Percentiles rank a stretch among this genome's conserved stretches.
Conservation (phyloP, 2,888 invertebrate species). For the Coenonympha arcania region DNA sequence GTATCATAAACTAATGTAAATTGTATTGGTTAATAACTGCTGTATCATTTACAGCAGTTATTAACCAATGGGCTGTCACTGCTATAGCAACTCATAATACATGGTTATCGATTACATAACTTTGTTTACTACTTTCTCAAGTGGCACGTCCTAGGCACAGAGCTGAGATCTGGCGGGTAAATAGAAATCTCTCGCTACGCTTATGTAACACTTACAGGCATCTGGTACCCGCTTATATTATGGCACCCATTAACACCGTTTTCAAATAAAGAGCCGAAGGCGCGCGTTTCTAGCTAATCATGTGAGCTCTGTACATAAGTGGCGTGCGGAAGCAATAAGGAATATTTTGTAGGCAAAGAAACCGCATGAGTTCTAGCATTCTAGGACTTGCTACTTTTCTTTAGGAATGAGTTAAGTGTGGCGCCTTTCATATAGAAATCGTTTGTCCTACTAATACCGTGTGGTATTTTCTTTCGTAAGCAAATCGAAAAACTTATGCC, state of each 20-base stretch:
- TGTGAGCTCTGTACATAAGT: conserved; percentile 7
- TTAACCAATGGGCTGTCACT: too few relatives aligned
- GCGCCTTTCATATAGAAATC: not conserved
- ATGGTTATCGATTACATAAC: too few relatives aligned
- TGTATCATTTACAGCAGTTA: too few relatives aligned
- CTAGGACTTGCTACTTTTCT: conserved; percentile 14
- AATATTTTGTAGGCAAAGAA: conserved; percentile 18
- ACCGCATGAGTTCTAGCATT: conserved; percentile 8
- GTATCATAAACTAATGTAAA: too few relatives aligned
- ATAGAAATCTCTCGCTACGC: conserved; percentile 15
- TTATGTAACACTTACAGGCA: conserved; percentile 17
- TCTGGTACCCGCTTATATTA: conserved; percentile 19
- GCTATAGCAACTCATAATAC: too few relatives aligned
- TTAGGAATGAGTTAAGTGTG: conserved; percentile 4
- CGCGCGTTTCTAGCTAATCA: conserved; percentile 25
- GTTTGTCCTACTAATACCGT: not conserved
- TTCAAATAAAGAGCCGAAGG: conserved; percentile 17
- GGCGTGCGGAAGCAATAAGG: conserved; percentile 18
- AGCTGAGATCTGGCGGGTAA: not conserved
- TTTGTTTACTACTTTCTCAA: too few relatives aligned
- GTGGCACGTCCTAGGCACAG: not conserved
- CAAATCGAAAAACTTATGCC: too few relatives aligned
- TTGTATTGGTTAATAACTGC: too few relatives aligned
- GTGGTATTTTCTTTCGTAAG: too few relatives aligned
- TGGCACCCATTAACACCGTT: conserved; percentile 26